These are phyloP conservation scores for Muraenolepis orangiensis DNA, from an alignment of 2,797 vertebrate species.

Conservation along the genomic window DNA sequence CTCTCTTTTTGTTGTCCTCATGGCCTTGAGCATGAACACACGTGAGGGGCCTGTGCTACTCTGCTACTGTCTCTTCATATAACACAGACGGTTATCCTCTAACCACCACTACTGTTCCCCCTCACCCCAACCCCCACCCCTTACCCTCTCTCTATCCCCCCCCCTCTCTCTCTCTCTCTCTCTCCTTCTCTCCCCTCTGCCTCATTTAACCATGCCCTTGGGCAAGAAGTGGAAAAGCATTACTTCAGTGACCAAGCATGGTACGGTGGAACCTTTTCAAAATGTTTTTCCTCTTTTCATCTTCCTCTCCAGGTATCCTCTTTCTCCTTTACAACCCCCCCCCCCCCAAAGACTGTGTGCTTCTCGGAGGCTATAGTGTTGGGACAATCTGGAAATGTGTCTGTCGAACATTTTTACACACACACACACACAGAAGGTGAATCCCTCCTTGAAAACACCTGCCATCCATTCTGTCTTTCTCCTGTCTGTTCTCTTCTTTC, in stretches of 20 bases:
- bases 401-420: not conserved
- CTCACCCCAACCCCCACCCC: slow-evolving; percentile 56
- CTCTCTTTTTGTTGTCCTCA: no score
- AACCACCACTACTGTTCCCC: slow-evolving; percentile 30
- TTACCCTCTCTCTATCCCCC: slow-evolving; percentile 75
- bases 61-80: not conserved
- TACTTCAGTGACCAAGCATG: slow-evolving; percentile 98
- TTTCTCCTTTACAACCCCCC: not conserved
- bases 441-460: slow-evolving; percentile 34
- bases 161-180: slow-evolving; percentile 26
- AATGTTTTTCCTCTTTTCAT: slow-evolving; percentile 11
- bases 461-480: not conserved
- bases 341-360: not conserved
- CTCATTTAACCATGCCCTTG: slow-evolving; percentile 79
- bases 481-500: not conserved
- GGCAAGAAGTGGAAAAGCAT: slow-evolving; percentile 94
- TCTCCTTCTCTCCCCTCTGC: slow-evolving; percentile 80
- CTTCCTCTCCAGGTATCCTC: not conserved
- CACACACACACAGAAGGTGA: slow-evolving; percentile 33
- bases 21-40: no score
- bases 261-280: slow-evolving; percentile 84
- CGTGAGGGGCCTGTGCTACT: not conserved
- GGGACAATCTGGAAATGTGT: slow-evolving; percentile 6
- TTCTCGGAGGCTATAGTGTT: no score
- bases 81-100: slow-evolving; percentile 6